Evolutionary conservation across 2,888 invertebrate genomes (phyloP).

Genomic region (Pammene aurita): DNA sequence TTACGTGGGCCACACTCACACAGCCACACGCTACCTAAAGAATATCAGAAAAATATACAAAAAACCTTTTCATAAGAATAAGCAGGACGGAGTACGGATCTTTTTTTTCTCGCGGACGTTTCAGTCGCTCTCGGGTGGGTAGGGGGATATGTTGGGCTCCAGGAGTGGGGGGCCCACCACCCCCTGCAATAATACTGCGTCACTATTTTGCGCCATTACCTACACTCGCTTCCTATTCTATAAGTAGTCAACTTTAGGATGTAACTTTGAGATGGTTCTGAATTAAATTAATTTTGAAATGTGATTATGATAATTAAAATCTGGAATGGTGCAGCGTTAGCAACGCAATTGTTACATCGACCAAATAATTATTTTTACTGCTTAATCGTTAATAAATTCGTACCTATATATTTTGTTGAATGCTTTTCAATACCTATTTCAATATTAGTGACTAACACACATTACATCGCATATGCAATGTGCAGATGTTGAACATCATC

Average conservation of each 20-base stretch:
- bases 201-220: constrained; percentile 85
- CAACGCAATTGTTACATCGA: too few species aligned
- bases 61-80: constrained; percentile 80
- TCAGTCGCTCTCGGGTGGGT: constrained; percentile 76
- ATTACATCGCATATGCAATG: too few species aligned
- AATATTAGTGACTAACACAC: too few species aligned
- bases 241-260: constrained; percentile 75
- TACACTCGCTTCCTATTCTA: constrained; percentile 84
- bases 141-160: constrained; percentile 52
- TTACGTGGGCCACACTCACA: constrained; percentile 70
- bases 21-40: constrained; percentile 59
- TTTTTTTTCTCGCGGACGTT: constrained; percentile 84
- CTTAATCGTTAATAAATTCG: too few species aligned
- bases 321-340: too few species aligned
- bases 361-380: too few species aligned
- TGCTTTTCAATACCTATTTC: too few species aligned
- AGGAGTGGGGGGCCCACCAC: constrained; percentile 65
- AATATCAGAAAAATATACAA: constrained; percentile 78
- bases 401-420: too few species aligned
- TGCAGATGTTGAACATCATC: too few species aligned
- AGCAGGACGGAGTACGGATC: constrained; percentile 82
- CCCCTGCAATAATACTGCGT: constrained; percentile 84
- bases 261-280: constrained; percentile 51
- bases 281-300: not conserved
- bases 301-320: not conserved